Conservation (phyloP, 1,140 invertebrate genomes). For the Bombyx mandarina region DNA sequence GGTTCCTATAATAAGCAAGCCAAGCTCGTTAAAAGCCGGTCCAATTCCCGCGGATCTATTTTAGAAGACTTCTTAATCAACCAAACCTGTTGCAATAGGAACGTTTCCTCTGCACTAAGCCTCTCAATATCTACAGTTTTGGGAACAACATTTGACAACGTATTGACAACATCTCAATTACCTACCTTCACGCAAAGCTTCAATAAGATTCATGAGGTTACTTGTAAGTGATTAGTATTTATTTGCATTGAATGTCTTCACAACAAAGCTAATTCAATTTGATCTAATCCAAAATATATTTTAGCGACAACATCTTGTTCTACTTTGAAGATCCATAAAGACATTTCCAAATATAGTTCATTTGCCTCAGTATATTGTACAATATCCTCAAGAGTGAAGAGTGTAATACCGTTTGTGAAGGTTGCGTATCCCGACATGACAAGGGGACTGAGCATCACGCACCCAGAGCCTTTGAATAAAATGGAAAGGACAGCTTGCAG, state of each 20-base stretch:
- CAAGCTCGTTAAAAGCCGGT: conserved; percentile 55
- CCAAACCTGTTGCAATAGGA: conserved; percentile 27
- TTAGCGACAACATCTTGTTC: conserved; percentile 49
- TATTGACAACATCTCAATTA: conserved; percentile 23
- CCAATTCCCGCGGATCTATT: conserved; percentile 58
- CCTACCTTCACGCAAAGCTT: conserved; percentile 30
- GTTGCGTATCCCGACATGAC: conserved; percentile 82
- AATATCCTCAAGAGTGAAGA: conserved; percentile 70
- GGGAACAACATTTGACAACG: conserved; percentile 33
- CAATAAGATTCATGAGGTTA: conserved; percentile 51
- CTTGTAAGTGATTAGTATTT: conserved; percentile 31
- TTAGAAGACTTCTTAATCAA: conserved; percentile 46
- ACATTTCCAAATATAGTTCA: conserved; percentile 45
- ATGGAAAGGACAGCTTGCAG: conserved; percentile 77
- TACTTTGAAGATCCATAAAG: conserved; percentile 58
- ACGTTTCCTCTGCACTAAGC: conserved; percentile 27
- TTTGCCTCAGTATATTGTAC: conserved; percentile 48
- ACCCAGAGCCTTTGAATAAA: conserved; percentile 74
- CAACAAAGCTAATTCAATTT: neutral
- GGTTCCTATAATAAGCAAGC: conserved; percentile 67
- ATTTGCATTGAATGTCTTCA: neutral
- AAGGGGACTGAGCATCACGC: conserved; percentile 68
- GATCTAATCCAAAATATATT: conserved; percentile 11
- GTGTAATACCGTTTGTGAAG: conserved; percentile 80
- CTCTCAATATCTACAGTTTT: conserved; percentile 37